phyloP scores from a whole-genome alignment of 2,888 invertebrate genomes.

The Pammene fasciana region DNA sequence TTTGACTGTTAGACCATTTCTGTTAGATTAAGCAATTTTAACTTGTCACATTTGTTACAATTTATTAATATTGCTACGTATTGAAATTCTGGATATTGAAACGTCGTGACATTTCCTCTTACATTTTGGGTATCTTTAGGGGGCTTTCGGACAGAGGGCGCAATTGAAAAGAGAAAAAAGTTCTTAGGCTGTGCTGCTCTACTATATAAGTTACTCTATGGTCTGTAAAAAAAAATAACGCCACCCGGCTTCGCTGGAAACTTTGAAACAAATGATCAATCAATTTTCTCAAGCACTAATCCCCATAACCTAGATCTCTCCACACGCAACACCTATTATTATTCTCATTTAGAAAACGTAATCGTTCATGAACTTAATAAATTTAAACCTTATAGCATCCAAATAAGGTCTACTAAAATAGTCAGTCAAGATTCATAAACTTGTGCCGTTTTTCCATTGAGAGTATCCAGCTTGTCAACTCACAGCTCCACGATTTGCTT shows the following conservation, averaged over 20 bases:
- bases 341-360: not conserved
- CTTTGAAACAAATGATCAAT: constrained; percentile 15
- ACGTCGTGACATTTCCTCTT: no score
- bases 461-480: not conserved
- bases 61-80: no score
- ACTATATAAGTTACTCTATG: no score
- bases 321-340: not conserved
- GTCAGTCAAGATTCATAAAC: not conserved
- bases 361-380: not conserved
- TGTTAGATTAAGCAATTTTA: no score
- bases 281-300: constrained; percentile 17
- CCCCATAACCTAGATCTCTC: constrained; percentile 15
- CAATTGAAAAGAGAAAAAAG: no score
- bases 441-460: constrained; percentile 3
- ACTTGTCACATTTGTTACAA: no score
- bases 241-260: not conserved
- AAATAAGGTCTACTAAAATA: not conserved
- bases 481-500: not conserved
- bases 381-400: no score
- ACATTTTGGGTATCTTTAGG: no score
- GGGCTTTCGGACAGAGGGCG: no score
- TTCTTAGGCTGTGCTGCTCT: no score
- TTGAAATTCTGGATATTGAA: no score
- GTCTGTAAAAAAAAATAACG: not conserved
- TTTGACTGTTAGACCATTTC: not conserved